These are phyloP conservation scores for Apocrypta bakeri DNA, from an alignment of 1,140 invertebrate genomes.

Conservation along the genomic window DNA sequence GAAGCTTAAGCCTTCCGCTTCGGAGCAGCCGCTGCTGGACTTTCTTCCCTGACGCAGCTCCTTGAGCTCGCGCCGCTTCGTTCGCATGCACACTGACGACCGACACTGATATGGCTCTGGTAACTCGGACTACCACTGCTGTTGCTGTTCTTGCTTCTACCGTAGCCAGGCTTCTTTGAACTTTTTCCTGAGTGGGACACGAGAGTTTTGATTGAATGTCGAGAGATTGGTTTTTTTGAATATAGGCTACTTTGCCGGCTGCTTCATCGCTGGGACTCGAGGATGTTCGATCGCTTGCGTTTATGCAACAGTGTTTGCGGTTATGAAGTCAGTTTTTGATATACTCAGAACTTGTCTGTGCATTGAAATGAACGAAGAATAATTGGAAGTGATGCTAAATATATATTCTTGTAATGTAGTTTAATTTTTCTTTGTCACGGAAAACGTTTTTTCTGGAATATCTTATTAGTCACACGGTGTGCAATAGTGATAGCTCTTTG, in stretches of 20 bases:
- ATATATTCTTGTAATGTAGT: background rate
- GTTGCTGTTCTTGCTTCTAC: background rate
- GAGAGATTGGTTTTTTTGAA: background rate
- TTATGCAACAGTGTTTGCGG: background rate
- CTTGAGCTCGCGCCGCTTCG: slow-evolving; percentile 13
- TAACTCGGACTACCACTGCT: background rate
- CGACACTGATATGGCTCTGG: background rate
- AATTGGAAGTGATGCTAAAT: background rate
- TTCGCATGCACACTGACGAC: slow-evolving; percentile 8
- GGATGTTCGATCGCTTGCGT: background rate
- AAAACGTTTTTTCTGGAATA: background rate
- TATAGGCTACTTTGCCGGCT: background rate
- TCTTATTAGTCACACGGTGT: background rate
- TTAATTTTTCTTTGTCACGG: background rate
- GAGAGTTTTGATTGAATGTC: slow-evolving; percentile 1
- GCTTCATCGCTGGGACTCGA: background rate
- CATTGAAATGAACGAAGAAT: background rate
- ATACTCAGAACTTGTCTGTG: background rate
- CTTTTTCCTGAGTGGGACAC: background rate
- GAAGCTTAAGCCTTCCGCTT: background rate
- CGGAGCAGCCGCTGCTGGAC: slow-evolving; percentile 6
- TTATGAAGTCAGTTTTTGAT: background rate
- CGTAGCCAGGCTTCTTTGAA: background rate
- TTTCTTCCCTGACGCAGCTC: slow-evolving; percentile 16
- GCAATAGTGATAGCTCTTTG: background rate